Evolutionary conservation across 2,797 vertebrate species (phyloP).

Genomic region (Trematomus bernacchii): DNA sequence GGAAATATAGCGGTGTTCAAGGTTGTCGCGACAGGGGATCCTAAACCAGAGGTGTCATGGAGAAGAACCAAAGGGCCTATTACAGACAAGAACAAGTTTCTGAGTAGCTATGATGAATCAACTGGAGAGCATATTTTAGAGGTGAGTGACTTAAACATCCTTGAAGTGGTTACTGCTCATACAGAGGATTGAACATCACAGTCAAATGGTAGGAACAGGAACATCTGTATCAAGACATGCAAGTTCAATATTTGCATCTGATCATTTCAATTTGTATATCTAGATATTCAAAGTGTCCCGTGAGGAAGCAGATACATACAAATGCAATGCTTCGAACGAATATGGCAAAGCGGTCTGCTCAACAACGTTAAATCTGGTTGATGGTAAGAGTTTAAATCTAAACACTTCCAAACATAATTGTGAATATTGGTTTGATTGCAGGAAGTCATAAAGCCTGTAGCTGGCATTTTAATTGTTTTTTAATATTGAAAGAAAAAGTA

Average conservation of each 20-base stretch:
- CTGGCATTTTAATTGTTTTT: background rate
- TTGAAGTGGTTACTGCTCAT: background rate
- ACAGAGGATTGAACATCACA: background rate
- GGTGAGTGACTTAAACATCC: slow-evolving; percentile 71
- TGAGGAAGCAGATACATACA: slow-evolving; percentile 86
- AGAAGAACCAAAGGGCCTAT: slow-evolving; percentile 75
- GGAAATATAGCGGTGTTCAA: slow-evolving; percentile 88
- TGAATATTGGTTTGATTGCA: slow-evolving; percentile 6
- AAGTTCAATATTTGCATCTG: slow-evolving; percentile 1
- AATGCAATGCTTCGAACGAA: slow-evolving; percentile 86
- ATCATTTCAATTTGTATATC: slow-evolving; percentile 33
- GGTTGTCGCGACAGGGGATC: slow-evolving; percentile 86
- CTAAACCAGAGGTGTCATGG: slow-evolving; percentile 88
- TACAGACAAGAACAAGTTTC: slow-evolving; percentile 82
- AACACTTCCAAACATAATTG: background rate
- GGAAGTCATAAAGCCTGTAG: background rate
- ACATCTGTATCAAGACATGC: background rate
- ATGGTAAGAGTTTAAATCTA: slow-evolving; percentile 78
- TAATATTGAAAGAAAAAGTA: background rate
- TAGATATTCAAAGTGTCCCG: slow-evolving; percentile 85
- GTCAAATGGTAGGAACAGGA: background rate
- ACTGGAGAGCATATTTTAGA: slow-evolving; percentile 85
- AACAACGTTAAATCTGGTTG: slow-evolving; percentile 83
- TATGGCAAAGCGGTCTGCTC: slow-evolving; percentile 89
- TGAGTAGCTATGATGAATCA: slow-evolving; percentile 72